A percentile compares a stretch with the other conserved stretches of the same genome.
Evolutionary conservation across 2,888 invertebrate genomes (phyloP).

Genomic region (Cataglyphis altisquamis): DNA sequence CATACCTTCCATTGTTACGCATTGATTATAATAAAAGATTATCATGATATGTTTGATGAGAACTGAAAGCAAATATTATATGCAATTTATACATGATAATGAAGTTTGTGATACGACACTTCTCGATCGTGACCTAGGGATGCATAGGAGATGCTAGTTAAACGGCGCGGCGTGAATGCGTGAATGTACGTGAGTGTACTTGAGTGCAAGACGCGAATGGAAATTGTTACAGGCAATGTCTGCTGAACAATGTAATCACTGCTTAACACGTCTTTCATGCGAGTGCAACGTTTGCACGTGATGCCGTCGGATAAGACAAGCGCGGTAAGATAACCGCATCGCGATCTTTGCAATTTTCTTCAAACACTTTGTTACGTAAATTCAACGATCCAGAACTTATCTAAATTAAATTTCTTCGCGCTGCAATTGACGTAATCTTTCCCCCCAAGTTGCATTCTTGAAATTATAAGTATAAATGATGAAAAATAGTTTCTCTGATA

Average conservation of each 20-base stretch:
- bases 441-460: neutral
- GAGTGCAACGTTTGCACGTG: conserved; percentile 43
- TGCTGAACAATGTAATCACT: conserved; percentile 59
- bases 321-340: conserved; percentile 55
- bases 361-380: conserved; percentile 9
- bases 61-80: neutral
- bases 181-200: conserved; percentile 39
- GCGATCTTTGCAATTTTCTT: conserved; percentile 23
- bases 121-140: neutral
- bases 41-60: conserved; percentile 21
- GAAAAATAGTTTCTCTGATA: conserved; percentile 15
- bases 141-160: conserved; percentile 26
- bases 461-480: conserved; percentile 8
- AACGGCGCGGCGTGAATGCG: conserved; percentile 22
- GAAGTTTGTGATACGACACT: conserved; percentile 12
- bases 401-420: neutral
- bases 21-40: neutral
- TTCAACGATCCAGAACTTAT: neutral
- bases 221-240: conserved; percentile 72
- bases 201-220: conserved; percentile 33
- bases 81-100: neutral
- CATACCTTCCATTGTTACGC: neutral
- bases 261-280: conserved; percentile 54
- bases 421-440: neutral
- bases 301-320: conserved; percentile 57